Base-by-base conservation (phyloP, 2,888 invertebrate species). In the Teleiodes luculella region DNA sequence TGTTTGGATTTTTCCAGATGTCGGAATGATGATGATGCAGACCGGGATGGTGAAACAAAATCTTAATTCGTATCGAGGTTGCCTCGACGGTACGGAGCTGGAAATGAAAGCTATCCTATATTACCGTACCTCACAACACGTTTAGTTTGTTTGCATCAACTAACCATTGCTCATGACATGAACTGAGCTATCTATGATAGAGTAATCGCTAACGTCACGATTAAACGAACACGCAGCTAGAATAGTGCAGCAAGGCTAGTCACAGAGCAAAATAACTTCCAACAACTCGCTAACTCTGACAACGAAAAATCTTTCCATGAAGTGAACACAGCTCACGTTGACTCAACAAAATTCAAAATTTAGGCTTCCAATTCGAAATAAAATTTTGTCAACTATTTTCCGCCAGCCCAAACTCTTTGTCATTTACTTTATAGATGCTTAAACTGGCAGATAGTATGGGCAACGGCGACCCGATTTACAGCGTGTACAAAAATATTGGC, bases 1-100 rank as follows among this genome's bases (percentile, higher is more conserved):
- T 80, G 86, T 91, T 90, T 91, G 90, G 90, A 91, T 93, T 93
- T 94, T 95, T 94, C 80, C 96, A 96, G 96, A 96, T 96, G 96
- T 96, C 91, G 96, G 96, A 92, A 96, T 96, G 96, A 96, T 96
- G 93, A 95, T 96, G 96, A 96, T 96, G 96, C 96, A 96, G 94
- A 93, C 95, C 89, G 96, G 96, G 92, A 96, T 96, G 96, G 95
- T 96, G 94, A 96, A 96, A 93, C 95, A 95, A 92, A 94, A 93
- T 90, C 91, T 94, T 91, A 95, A 94, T 93, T 92, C 92, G 86
- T 92, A 91, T 91, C 91, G 91, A 88, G 91, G 88, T 92, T 93
- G 91, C 86, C 89, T 93, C 91, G 95, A 96, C 93, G 96, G 95
- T 96, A 96, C 93, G 95, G 85, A 84, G 75, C 74, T 43, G 88